phyloP scores from a whole-genome alignment of 92 coral and sea anemone species.

The Heliopora coerulea region DNA sequence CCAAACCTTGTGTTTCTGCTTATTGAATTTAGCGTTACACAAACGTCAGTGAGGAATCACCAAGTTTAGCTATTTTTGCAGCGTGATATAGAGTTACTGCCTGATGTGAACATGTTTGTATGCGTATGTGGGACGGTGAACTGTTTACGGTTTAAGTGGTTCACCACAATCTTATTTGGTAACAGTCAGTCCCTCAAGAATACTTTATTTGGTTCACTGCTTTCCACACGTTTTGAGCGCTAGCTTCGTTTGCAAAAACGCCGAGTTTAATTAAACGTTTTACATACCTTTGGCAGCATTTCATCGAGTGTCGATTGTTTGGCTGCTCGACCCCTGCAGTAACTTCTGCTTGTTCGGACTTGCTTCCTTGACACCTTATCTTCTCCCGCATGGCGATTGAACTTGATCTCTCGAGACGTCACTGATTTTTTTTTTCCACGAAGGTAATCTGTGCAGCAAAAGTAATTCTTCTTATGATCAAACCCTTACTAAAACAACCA shows the following conservation, averaged over 20 bases:
- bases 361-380: not conserved
- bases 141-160: too few relatives aligned
- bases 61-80: too few relatives aligned
- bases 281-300: slow-evolving; percentile 29
- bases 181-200: too few relatives aligned
- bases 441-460: slow-evolving; percentile 18
- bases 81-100: too few relatives aligned
- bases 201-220: too few relatives aligned
- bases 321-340: slow-evolving; percentile 10
- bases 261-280: too few relatives aligned
- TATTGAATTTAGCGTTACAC: too few relatives aligned
- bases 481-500: not conserved
- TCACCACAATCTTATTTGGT: too few relatives aligned
- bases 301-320: slow-evolving; percentile 22
- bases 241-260: too few relatives aligned
- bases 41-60: too few relatives aligned
- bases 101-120: not conserved
- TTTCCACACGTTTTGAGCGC: too few relatives aligned
- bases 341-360: slow-evolving; percentile 19
- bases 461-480: not conserved
- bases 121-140: not conserved
- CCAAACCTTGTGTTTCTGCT: too few relatives aligned
- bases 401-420: slow-evolving; percentile 27
- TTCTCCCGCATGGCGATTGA: slow-evolving; percentile 17
- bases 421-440: slow-evolving; percentile 17